Percentiles rank a stretch among this genome's conserved stretches.
phyloP scores from a whole-genome alignment of 2,113 vertebrate species.

The Glaucidium brasilianum region DNA sequence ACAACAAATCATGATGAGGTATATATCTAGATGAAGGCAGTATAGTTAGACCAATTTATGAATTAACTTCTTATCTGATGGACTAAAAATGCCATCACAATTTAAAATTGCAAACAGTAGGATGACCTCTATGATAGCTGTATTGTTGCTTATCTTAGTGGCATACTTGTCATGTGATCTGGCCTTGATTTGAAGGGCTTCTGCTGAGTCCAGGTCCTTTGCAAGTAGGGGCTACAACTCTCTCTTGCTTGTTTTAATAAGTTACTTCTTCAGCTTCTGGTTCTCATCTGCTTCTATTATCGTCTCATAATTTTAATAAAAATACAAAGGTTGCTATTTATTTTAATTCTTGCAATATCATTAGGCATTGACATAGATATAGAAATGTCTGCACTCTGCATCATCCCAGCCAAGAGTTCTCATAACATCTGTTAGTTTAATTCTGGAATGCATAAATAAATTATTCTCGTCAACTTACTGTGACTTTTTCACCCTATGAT shows the following conservation, averaged over 20 bases:
- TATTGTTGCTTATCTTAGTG: background rate
- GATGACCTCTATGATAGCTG: background rate
- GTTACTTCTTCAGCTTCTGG: background rate
- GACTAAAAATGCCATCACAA: background rate
- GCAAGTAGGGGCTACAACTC: background rate
- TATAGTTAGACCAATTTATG: background rate
- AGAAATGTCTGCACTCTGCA: constrained; percentile 1
- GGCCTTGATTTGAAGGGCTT: background rate
- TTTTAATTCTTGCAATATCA: constrained; percentile 18
- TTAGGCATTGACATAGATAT: background rate
- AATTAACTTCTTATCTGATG: background rate
- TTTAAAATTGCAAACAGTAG: background rate
- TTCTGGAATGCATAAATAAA: constrained; percentile 44
- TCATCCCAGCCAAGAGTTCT: constrained; percentile 33
- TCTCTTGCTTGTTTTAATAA: background rate
- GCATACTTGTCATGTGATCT: background rate
- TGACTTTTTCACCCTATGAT: constrained; percentile 23
- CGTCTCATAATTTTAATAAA: background rate
- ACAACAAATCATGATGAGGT: background rate
- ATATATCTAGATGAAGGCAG: background rate
- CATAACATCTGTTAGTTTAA: constrained; percentile 47
- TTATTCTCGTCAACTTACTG: constrained; percentile 32
- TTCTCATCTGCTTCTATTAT: background rate
- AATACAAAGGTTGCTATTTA: constrained; percentile 16
- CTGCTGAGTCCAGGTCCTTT: background rate